Base-by-base conservation (phyloP, 2,113 vertebrate genomes). In the Labeo catla region DNA sequence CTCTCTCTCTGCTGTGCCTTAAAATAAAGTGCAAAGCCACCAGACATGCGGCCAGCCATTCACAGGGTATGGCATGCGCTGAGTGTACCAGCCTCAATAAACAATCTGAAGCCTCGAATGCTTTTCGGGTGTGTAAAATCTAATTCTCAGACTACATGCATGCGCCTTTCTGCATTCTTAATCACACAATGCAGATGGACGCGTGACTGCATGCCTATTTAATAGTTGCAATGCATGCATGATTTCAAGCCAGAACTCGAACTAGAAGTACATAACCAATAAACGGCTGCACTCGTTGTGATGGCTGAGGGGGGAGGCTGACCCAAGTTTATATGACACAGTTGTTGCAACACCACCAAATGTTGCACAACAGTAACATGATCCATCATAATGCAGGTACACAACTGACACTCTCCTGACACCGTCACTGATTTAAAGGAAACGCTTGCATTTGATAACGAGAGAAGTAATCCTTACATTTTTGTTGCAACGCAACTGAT, bases 11-110 rank as follows among this genome's bases (percentile, higher is more conserved):
- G 86, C 81, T 85, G 82, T 72, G 59, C 80, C 89, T 91, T 90
- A 92, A 93, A 93, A 92, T 93, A 92, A 92, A 84, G 83, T 89
- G 90, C 86, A 91, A 92, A 92, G 90, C 90, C 91, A 86, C 65
- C 76, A 92, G 81, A 91, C 88, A 88, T 89, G 81, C 86, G 88
- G 87, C 82, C 89, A 89, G 66, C 61, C 63, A 84, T 50, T 90
- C 88, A 88, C 86, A 74, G 90, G 78, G 28, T 16, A 87, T 77
- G 81, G 57, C 43, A 83, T 76, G 57, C 39, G 23, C 47, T 23
- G 36, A 36, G 57, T 65, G 39, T 50, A 73, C 43, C 39, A 65
- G 34, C 54, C 21, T 45, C 28, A 52, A 19, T 79, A 79, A 73
- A 74, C 23, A 28, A 52, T 47, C 21, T 6, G 63, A 85, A 52